phyloP scores from a whole-genome alignment of 2,113 vertebrate species.

The Pipa parva region DNA sequence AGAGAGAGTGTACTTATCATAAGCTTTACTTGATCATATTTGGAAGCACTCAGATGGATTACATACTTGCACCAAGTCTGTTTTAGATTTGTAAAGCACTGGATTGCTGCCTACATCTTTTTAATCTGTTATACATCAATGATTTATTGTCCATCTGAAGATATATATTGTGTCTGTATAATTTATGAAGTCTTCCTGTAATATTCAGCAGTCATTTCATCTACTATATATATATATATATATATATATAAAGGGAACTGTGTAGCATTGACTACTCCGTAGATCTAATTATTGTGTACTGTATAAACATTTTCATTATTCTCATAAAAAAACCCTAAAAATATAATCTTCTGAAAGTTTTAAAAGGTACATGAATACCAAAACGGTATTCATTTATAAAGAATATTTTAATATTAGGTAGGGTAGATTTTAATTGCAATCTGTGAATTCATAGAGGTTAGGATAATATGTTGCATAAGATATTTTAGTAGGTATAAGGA shows the following conservation, averaged over 20 bases:
- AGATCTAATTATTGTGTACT: not conserved
- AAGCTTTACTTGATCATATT: no score
- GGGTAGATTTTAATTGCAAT: no score
- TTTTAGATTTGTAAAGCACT: not conserved
- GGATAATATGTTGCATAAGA: no score
- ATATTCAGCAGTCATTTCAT: not conserved
- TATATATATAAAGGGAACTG: not conserved
- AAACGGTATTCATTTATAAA: not conserved
- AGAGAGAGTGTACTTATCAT: no score
- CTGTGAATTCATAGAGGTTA: no score
- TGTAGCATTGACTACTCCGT: not conserved
- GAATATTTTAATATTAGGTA: no score
- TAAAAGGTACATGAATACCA: not conserved
- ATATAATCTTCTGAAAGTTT: not conserved
- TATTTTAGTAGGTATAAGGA: no score
- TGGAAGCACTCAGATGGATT: no score
- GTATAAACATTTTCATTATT: not conserved
- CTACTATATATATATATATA: not conserved
- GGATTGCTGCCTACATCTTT: not conserved
- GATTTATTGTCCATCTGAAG: constrained; percentile 6
- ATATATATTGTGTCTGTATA: constrained; percentile 1
- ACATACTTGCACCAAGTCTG: not conserved
- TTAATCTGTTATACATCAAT: not conserved
- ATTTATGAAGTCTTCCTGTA: constrained; percentile 3
- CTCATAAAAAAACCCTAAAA: not conserved